Evolutionary conservation across 2,888 invertebrate genomes (phyloP).

Genomic region (Drosophila meridiana): DNA sequence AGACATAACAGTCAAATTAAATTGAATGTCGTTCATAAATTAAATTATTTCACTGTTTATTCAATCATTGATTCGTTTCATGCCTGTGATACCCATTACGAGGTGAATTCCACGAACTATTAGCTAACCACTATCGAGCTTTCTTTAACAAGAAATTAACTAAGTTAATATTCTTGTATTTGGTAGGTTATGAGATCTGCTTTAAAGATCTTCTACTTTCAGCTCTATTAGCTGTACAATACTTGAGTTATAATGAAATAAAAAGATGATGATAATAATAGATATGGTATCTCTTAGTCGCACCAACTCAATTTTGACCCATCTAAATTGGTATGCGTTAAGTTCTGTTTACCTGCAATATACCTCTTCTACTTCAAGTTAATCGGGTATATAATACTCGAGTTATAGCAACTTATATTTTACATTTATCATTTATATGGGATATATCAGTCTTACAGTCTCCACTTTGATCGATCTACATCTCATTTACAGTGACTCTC

Average conservation of each 20-base stretch:
- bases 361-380: no score
- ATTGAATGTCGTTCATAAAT: conserved; percentile 73
- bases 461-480: neutral
- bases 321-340: no score
- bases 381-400: neutral
- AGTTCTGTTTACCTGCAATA: no score
- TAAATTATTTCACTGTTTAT: conserved; percentile 39
- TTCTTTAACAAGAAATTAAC: neutral
- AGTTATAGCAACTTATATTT: no score
- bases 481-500: no score
- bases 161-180: neutral
- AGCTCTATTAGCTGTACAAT: neutral
- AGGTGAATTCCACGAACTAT: neutral
- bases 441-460: neutral
- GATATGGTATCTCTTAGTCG: no score
- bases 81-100: conserved; percentile 20
- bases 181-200: neutral
- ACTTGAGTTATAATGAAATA: neutral
- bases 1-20: conserved; percentile 77
- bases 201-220: neutral
- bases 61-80: conserved; percentile 10
- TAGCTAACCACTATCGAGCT: neutral
- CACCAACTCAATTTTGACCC: no score
- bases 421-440: no score
- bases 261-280: no score